Evolutionary conservation across 2,888 invertebrate species (phyloP), one percentile per base, ranked within the genome.

Genomic region (Pammene fasciana): DNA sequence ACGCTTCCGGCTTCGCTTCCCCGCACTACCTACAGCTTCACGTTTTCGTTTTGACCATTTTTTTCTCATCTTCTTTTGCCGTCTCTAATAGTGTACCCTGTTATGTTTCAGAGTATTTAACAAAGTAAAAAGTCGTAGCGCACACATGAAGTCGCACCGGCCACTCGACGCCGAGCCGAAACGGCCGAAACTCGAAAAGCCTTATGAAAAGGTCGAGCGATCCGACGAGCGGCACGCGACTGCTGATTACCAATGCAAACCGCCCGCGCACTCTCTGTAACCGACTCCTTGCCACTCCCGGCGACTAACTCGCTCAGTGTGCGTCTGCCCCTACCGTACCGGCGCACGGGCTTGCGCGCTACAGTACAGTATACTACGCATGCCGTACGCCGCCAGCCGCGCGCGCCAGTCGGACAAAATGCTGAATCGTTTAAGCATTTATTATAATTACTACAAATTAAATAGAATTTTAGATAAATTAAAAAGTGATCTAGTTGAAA

Each of bases 111-210:
- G 98, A 94, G 96, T 98, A 90, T 99, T 99, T 94, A 96, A 96
- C 94, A 99, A 99, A 95, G 97, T 99, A 86, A 98, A 99, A 94
- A 99, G 99, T 94, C 96, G 99, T 92, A 99, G 98, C 94, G 99
- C 99, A 76, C 99, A 99, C 93, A 99, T 99, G 99, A 99, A 99
- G 94, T 98, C 98, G 78, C 99, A 99, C 94, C 96, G 97, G 86
- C 96, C 97, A 81, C 96, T 96, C 87, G 97, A 97, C 93, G 94
- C 96, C 89, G 97, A 96, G 88, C 94, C 94, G 76, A 95, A 94
- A 92, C 93, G 94, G 92, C 93, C 94, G 84, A 95, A 94, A 87
- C 90, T 91, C 86, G 93, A 93, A 92, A 93, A 93, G 85, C 92
- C 92, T 92, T 93, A 93, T 92, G 92, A 92, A 92, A 92, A 92